Conservation (phyloP, 2,888 invertebrate species). For the Halictus ligatus region DNA sequence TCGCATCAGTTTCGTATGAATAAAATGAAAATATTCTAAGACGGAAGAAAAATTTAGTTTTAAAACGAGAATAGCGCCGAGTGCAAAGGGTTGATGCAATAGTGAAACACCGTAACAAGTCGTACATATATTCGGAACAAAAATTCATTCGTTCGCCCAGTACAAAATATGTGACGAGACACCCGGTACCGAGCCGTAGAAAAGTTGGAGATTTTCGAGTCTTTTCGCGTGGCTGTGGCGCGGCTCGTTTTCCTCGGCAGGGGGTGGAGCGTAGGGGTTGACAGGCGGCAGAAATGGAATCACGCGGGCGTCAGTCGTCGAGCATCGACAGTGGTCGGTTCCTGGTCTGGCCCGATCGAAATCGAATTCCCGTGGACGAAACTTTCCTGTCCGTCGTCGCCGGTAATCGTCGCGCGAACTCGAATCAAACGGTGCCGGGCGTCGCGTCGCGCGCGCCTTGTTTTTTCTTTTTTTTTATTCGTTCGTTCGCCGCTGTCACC, state of each 20-base stretch:
- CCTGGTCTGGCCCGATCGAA: neutral
- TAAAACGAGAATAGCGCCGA: too few relatives aligned
- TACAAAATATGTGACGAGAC: neutral
- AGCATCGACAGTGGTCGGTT: neutral
- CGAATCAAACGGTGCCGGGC: conserved; percentile 18
- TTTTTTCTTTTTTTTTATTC: too few relatives aligned
- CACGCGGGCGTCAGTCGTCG: neutral
- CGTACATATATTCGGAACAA: neutral
- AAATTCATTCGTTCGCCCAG: neutral
- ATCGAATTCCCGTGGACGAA: conserved; percentile 27
- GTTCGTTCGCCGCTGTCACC: conserved; percentile 10
- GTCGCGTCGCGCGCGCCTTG: neutral
- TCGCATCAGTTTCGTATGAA: too few relatives aligned
- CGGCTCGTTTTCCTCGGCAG: neutral
- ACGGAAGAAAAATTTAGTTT: too few relatives aligned
- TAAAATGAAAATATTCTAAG: too few relatives aligned
- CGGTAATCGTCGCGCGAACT: conserved; percentile 20
- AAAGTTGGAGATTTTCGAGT: neutral
- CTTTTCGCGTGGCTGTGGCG: neutral
- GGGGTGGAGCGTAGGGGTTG: neutral
- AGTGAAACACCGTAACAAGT: too few relatives aligned
- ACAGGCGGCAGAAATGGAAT: neutral
- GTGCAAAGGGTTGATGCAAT: too few relatives aligned
- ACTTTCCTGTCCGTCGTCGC: neutral
- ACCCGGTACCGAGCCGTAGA: accelerated